Percentiles rank a stretch among this genome's conserved stretches.
Conservation (phyloP, 35 echinoderm and acorn worm species). For the Ophioderma brevispina region DNA sequence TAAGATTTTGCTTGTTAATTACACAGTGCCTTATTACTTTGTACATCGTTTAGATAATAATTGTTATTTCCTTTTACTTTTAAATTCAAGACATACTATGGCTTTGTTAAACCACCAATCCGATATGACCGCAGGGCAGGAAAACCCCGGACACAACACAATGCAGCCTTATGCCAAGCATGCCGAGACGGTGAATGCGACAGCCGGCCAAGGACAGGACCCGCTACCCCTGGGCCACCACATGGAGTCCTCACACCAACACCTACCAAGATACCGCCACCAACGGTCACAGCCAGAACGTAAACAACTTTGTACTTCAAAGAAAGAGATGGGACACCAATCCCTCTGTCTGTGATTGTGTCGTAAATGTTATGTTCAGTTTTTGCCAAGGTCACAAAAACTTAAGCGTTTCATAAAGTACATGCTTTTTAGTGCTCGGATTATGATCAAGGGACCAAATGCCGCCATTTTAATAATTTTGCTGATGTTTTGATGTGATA, state of each 20-base stretch:
- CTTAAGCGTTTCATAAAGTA: no score
- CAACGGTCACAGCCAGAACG: background rate
- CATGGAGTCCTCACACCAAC: background rate
- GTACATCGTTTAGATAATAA: no score
- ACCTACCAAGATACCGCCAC: constrained; percentile 3
- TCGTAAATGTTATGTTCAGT: no score
- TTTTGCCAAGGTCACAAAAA: no score
- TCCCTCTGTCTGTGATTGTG: no score
- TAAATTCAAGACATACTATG: constrained; percentile 77
- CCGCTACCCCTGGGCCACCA: constrained; percentile 4
- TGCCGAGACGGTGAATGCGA: constrained; percentile 94
- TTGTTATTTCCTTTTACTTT: constrained; percentile 16
- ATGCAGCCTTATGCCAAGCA: constrained; percentile 85
- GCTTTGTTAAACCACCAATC: constrained; percentile 78
- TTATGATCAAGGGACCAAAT: no score
- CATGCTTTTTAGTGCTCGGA: no score
- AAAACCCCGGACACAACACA: constrained; percentile 91
- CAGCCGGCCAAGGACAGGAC: constrained; percentile 49
- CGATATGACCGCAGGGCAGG: constrained; percentile 86
- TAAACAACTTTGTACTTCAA: background rate
- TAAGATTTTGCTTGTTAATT: no score
- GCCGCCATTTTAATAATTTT: no score
- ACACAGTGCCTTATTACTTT: no score
- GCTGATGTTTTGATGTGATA: no score
- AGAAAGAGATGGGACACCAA: background rate